Evolutionary conservation across 2,113 vertebrate genomes (phyloP).

Genomic region (Varanus komodoensis): DNA sequence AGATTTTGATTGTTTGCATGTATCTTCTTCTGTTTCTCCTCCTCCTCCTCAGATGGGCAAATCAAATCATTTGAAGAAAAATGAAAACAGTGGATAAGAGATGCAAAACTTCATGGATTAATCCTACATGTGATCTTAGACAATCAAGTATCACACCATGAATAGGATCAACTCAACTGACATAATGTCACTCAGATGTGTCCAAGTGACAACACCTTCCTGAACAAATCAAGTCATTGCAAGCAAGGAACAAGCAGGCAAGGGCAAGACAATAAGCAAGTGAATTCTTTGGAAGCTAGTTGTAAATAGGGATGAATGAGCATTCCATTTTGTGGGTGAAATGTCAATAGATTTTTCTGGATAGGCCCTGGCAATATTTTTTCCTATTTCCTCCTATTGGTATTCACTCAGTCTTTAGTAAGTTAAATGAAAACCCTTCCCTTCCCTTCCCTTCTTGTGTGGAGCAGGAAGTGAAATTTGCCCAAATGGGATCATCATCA

Average conservation of each 20-base stretch:
- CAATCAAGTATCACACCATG: neutral
- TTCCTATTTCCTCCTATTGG: too few species aligned
- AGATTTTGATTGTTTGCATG: neutral
- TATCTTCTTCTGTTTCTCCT: neutral
- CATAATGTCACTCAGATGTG: neutral
- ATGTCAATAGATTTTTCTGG: too few species aligned
- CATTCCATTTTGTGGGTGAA: too few species aligned
- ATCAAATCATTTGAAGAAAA: neutral
- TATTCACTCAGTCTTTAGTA: too few species aligned
- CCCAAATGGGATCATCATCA: too few species aligned
- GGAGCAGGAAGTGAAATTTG: too few species aligned
- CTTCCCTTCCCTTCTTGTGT: too few species aligned
- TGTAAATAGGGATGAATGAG: neutral
- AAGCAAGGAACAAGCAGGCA: neutral
- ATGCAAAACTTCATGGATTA: neutral
- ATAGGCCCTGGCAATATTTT: too few species aligned
- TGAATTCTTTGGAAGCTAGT: neutral
- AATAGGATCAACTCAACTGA: neutral
- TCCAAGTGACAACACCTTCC: neutral
- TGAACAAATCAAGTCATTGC: neutral
- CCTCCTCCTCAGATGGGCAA: too few species aligned
- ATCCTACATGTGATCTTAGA: neutral
- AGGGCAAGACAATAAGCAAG: neutral
- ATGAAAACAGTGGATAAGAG: neutral
- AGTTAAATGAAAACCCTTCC: too few species aligned